phyloP scores from a whole-genome alignment of 35 echinoderm and acorn worm genomes.

The Apostichopus parvimensis region DNA sequence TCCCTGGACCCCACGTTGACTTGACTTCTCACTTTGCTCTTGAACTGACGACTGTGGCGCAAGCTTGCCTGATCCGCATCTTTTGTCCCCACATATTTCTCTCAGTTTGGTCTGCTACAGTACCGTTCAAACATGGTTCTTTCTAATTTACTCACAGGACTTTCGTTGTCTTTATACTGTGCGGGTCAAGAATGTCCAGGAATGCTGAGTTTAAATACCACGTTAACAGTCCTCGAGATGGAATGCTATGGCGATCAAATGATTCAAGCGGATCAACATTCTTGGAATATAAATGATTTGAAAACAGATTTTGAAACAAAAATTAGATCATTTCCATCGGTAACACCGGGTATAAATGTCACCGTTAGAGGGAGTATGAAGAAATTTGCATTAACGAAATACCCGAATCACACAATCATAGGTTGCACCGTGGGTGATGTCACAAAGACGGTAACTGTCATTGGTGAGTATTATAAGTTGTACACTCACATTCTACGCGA shows the following conservation, averaged over 20 bases:
- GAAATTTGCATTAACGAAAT: background rate
- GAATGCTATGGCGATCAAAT: slow-evolving; percentile 6
- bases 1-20: too few relatives aligned
- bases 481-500: too few relatives aligned
- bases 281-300: background rate
- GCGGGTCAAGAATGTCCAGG: background rate
- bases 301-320: background rate
- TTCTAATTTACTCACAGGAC: too few relatives aligned
- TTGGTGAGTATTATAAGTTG: background rate
- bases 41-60: too few relatives aligned
- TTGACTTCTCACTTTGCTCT: too few relatives aligned
- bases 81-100: too few relatives aligned
- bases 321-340: background rate
- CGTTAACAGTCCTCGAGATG: background rate
- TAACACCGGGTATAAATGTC: background rate
- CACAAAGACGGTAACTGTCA: background rate
- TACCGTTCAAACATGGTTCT: too few relatives aligned
- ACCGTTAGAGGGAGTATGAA: background rate
- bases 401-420: background rate
- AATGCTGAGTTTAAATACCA: background rate
- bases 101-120: too few relatives aligned
- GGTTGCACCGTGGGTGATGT: background rate
- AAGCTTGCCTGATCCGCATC: too few relatives aligned
- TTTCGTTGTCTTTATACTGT: background rate
- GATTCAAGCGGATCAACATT: background rate